Percentiles rank a stretch among this genome's conserved stretches.
Conservation (phyloP, 2,113 vertebrate genomes). For the Tamias sibiricus region DNA sequence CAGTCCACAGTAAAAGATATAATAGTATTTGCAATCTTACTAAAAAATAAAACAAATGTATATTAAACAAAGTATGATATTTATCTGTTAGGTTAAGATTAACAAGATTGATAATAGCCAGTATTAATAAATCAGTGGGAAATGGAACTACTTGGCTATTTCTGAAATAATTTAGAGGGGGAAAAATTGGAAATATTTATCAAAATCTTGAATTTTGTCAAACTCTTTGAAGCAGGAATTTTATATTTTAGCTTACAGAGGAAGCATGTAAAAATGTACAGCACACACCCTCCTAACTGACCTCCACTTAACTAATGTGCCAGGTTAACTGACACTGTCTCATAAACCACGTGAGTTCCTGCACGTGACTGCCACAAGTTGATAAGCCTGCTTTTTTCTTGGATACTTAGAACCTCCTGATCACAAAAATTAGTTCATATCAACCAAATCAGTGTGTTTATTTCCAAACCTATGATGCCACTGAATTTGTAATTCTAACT, state of each 20-base stretch:
- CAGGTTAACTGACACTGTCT: not conserved
- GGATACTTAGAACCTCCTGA: not conserved
- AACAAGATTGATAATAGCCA: not conserved
- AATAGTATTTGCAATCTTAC: not conserved
- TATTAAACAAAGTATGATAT: not conserved
- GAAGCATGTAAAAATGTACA: not conserved
- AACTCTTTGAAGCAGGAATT: not conserved
- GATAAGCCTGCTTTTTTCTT: not conserved
- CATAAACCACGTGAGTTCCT: not conserved
- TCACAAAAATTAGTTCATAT: not conserved
- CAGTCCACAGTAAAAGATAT: not conserved
- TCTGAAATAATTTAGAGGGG: not conserved
- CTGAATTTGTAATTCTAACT: not conserved
- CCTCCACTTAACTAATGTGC: not conserved
- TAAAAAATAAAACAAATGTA: not conserved
- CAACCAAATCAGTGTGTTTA: not conserved
- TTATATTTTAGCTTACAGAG: not conserved
- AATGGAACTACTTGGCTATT: not conserved
- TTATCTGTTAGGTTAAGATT: not conserved
- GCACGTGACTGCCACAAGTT: not conserved
- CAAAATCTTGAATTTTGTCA: not conserved
- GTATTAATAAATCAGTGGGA: not conserved
- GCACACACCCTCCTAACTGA: not conserved
- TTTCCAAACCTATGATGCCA: not conserved
- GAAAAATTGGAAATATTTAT: not conserved